Evolutionary conservation across 2,113 vertebrate species (phyloP), one percentile per base, ranked within the genome.

Genomic region (Romanogobio albipinnatus): DNA sequence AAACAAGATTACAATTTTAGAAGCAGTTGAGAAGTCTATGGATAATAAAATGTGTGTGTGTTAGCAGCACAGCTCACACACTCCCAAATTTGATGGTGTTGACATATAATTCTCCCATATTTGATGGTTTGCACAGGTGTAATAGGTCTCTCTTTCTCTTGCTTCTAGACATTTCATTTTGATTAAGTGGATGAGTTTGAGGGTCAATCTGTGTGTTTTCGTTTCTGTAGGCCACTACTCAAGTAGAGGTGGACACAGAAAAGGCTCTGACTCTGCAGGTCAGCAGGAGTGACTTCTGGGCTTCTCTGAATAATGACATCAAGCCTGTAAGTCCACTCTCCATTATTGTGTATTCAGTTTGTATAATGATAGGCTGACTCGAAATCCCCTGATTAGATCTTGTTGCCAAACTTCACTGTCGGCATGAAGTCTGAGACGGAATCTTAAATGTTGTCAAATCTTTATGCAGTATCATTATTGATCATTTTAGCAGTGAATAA

Each of bases 241-340:
- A 77, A 66, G 97, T 99, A 75, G 98, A 99, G 91, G 98, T 99
- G 24, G 96, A 99, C 90, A 95, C 96, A 88, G 97, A 98, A 90
- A 98, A 97, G 78, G 98, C 97, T 7, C 97, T 98, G 87, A 95
- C 91, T 87, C 95, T 99, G 45, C 95, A 94, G 79, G 96, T 99
- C 90, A 95, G 91, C 78, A 94, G 96, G 87, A 91, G 92, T 43
- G 98, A 99, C 93, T 99, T 99, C 92, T 91, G 97, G 81, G 94
- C 94, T 0, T 97, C 98, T 33, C 87, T 99, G 93, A 96, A 97
- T 70, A 99, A 98, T 4, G 98, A 99, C 85, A 98, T 99, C 92
- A 99, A 99, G 90, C 98, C 98, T 2, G 98, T 99, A 76, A 97
- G 97, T 95, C 29, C 22, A 19, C n/a, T 56, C 4, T 83, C 47